A percentile compares a stretch with the other conserved stretches of the same genome.
phyloP scores from a whole-genome alignment of 2,113 vertebrate genomes.

The Formicarius rufipectus region DNA sequence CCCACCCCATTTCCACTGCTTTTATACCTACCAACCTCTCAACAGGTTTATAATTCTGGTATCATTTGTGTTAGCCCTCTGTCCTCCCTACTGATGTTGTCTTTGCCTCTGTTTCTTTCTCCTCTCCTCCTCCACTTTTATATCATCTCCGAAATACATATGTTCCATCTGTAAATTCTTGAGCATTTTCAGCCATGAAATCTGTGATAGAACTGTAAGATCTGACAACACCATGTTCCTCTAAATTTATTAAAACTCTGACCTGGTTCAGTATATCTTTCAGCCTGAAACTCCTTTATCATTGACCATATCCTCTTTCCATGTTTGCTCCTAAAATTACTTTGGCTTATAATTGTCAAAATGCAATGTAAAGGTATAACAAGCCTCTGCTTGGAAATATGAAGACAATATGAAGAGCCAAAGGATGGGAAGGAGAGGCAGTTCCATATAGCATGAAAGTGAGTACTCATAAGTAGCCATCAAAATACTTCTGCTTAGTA shows the following conservation, averaged over 20 bases:
- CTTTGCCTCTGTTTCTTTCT: neutral
- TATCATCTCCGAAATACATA: neutral
- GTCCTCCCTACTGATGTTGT: neutral
- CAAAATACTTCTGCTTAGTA: neutral
- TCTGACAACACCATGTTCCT: neutral
- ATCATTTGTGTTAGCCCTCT: neutral
- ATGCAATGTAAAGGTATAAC: neutral
- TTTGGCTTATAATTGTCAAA: neutral
- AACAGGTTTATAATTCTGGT: neutral
- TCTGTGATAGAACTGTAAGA: neutral
- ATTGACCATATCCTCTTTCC: neutral
- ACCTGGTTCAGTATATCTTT: neutral
- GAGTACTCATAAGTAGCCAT: neutral
- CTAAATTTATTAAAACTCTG: neutral
- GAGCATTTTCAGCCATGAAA: neutral
- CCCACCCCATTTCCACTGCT: neutral
- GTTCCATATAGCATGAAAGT: neutral
- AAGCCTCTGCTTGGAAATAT: neutral
- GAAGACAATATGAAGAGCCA: neutral
- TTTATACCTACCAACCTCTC: neutral
- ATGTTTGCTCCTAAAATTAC: neutral
- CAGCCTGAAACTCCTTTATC: neutral
- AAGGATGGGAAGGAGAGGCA: neutral
- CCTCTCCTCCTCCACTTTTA: rapidly evolving
- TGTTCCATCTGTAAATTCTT: neutral